A percentile compares a stretch with the other conserved stretches of the same genome.
Evolutionary conservation across 2,797 vertebrate genomes (phyloP).

Genomic region (Stomatorhinus walkeri): DNA sequence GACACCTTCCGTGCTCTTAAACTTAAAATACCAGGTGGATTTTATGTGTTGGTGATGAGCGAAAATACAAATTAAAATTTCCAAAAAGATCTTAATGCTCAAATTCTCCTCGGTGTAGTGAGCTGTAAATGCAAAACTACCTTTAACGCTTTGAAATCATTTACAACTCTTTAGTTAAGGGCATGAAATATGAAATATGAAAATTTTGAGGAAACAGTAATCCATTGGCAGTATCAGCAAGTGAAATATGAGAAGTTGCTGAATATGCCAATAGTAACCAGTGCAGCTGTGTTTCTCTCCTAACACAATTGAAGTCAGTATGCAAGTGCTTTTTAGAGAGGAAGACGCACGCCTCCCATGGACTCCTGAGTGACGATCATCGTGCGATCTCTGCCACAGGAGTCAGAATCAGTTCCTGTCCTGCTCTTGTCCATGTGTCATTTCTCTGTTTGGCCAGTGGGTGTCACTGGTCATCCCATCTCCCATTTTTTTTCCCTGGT

Average conservation of each 20-base stretch:
- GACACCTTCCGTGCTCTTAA: background rate
- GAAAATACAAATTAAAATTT: background rate
- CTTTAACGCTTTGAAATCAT: background rate
- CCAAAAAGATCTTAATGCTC: background rate
- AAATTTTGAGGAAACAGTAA: background rate
- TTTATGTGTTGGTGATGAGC: background rate
- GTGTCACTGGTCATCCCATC: background rate
- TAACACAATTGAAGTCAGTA: background rate
- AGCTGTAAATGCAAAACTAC: background rate
- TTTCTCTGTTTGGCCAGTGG: background rate
- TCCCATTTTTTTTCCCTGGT: background rate
- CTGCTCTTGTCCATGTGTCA: background rate
- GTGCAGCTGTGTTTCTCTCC: background rate
- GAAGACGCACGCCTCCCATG: background rate
- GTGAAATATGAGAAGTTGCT: background rate
- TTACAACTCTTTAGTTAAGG: background rate
- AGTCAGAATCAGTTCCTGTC: background rate
- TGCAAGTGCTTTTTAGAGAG: background rate
- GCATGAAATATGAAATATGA: background rate
- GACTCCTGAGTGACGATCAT: background rate
- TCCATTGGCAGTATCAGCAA: background rate
- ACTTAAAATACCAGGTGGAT: background rate
- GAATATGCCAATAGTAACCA: background rate
- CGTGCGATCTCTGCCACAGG: background rate
- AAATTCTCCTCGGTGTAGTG: background rate